Conservation (phyloP, 2,888 invertebrate genomes). For the Tridacna crocea region DNA sequence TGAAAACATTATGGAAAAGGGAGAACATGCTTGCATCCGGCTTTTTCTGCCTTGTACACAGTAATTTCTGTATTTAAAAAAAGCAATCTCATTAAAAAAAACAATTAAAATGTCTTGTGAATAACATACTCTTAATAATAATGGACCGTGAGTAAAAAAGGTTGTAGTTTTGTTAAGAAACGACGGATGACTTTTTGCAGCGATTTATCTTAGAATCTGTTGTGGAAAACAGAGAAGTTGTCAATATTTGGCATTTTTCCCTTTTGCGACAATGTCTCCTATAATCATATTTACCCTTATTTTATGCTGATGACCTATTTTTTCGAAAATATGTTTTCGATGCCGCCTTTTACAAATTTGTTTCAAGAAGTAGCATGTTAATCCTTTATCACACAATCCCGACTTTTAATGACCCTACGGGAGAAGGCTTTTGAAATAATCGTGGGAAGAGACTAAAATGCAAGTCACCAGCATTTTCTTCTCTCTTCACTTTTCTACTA, state of each 20-base stretch:
- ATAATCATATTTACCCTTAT: background rate
- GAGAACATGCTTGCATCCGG: background rate
- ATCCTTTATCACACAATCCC: background rate
- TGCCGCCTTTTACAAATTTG: background rate
- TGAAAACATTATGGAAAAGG: background rate
- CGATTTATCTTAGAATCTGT: background rate
- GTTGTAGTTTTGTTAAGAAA: too few relatives aligned
- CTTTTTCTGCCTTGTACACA: too few relatives aligned
- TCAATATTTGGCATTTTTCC: background rate
- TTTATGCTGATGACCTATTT: background rate
- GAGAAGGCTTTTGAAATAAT: too few relatives aligned
- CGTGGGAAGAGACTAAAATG: too few relatives aligned
- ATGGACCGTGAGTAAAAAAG: too few relatives aligned
- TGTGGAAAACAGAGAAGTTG: background rate
- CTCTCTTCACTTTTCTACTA: too few relatives aligned
- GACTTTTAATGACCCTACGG: too few relatives aligned
- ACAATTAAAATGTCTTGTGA: too few relatives aligned
- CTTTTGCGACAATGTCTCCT: background rate
- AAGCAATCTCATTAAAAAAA: too few relatives aligned
- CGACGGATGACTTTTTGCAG: background rate
- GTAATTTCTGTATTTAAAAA: too few relatives aligned
- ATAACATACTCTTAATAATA: too few relatives aligned
- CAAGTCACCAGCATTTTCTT: too few relatives aligned
- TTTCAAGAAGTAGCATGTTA: background rate
- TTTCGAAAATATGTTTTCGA: background rate